Evolutionary conservation across 2,113 vertebrate genomes (phyloP), one percentile per base, ranked within the genome.

Genomic region (Festucalex cinctus): DNA sequence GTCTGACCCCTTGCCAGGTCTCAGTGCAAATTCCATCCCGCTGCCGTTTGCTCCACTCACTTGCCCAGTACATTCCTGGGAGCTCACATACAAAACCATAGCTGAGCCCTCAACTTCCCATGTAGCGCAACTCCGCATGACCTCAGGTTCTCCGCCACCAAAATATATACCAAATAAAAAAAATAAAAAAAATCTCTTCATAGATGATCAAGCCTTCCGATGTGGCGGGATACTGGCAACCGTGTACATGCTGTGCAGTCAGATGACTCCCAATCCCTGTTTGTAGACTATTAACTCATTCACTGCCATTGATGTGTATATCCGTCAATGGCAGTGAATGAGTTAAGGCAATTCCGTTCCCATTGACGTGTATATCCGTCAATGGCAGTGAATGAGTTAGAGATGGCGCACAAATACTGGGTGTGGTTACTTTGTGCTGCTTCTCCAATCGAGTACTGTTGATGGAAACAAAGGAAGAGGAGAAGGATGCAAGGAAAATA

Each of bases 11-110:
- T 75, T 77, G 65, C 86, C 85, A 78, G 86, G 85, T 70, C 63
- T 77, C 46, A 77, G 69, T n/a, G 63, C 19, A 5, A 79, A 73
- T 44, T 35, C 68, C 60, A 58, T 65, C 63, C 59, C 54, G 5
- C 26, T n/a, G 48, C 66, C 35, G 20, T 67, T 24, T 36, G 37
- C 44, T 41, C 41, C 62, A 48, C 86, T 81, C 37, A 56, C 26
- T 10, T 70, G 49, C 43, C 49, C 80, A 57, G 68, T 53, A 36
- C 71, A 56, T n/a, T 59, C 78, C 63, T 78, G 85, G 58, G 85
- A 83, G 74, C 70, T 79, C 73, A 88, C 66, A 53, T 79, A 86
- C 20, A 89, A 71, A 61, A 87, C 76, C 81, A 89, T 88, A 12
- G 54, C 62, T 66, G 24, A 56, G 63, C 75, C 62, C 39, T 72